These are phyloP conservation scores for Pandion haliaetus DNA, from an alignment of 2,113 vertebrate species.

Conservation along the genomic window DNA sequence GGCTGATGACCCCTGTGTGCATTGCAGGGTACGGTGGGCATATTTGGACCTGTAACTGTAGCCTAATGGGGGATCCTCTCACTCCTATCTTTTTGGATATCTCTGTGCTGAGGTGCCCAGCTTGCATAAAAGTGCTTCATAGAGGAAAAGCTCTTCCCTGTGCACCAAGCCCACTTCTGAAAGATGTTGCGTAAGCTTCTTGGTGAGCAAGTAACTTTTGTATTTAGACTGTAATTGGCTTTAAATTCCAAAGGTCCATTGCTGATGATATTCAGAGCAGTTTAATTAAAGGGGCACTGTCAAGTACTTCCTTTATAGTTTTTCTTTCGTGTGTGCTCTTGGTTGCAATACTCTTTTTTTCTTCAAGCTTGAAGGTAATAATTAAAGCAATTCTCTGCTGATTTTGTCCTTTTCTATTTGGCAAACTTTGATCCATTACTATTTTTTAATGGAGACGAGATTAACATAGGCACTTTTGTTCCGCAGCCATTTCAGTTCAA, in stretches of 20 bases:
- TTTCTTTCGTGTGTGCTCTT: not conserved
- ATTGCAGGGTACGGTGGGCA: not conserved
- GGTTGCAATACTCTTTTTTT: not conserved
- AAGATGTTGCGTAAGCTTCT: not conserved
- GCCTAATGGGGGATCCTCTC: not conserved
- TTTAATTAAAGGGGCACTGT: slow-evolving; percentile 67
- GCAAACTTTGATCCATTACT: slow-evolving; percentile 68
- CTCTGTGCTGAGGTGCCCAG: not conserved
- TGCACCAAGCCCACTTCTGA: not conserved
- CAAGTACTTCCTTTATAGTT: slow-evolving; percentile 54
- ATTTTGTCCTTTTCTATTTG: slow-evolving; percentile 66
- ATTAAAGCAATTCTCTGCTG: slow-evolving; percentile 69
- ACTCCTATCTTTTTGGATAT: not conserved
- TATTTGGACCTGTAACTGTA: not conserved
- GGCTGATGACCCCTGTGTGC: not conserved
- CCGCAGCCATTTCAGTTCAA: not conserved
- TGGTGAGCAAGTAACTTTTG: not conserved
- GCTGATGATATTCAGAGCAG: slow-evolving; percentile 53
- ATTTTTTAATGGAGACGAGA: slow-evolving; percentile 47
- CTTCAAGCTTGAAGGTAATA: slow-evolving; percentile 58
- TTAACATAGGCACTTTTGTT: slow-evolving; percentile 3
- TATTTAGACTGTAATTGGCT: slow-evolving; percentile 47
- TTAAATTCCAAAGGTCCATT: slow-evolving; percentile 51
- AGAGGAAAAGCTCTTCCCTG: not conserved
- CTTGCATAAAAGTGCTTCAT: not conserved